phyloP scores from a whole-genome alignment of 2,888 invertebrate genomes.

The Sepiola atlantica region DNA sequence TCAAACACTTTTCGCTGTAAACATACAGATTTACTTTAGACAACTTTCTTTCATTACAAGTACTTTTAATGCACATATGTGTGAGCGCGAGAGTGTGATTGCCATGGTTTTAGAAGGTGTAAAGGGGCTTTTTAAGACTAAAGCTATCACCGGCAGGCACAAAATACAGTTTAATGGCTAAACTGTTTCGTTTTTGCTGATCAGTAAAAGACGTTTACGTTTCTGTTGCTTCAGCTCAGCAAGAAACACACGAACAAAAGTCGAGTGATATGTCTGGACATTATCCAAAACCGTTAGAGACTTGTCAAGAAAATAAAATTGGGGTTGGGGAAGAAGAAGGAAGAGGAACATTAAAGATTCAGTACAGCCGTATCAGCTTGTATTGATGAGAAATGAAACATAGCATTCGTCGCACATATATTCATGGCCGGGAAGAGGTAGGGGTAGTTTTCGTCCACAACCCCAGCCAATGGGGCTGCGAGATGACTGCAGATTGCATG shows the following conservation, averaged over 20 bases:
- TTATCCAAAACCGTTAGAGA: background rate
- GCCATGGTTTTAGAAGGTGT: background rate
- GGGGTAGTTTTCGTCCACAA: background rate
- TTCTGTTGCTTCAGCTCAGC: background rate
- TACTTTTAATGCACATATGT: no score
- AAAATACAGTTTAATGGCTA: slow-evolving; percentile 6
- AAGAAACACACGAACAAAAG: background rate
- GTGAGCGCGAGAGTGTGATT: no score
- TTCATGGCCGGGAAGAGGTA: background rate
- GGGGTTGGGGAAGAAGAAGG: background rate
- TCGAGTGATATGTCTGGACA: background rate
- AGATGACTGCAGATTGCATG: background rate
- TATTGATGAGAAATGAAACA: slow-evolving; percentile 14
- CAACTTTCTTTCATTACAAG: no score
- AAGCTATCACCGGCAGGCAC: background rate
- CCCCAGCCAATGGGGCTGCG: background rate
- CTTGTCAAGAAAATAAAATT: background rate
- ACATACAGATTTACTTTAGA: no score
- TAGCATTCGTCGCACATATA: background rate
- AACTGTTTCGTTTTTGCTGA: background rate
- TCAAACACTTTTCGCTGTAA: no score
- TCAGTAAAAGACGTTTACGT: background rate
- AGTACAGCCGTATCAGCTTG: background rate
- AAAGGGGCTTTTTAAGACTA: background rate
- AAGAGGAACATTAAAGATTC: slow-evolving; percentile 32